phyloP scores from a whole-genome alignment of 2,888 invertebrate species.

The Idaea straminata region DNA sequence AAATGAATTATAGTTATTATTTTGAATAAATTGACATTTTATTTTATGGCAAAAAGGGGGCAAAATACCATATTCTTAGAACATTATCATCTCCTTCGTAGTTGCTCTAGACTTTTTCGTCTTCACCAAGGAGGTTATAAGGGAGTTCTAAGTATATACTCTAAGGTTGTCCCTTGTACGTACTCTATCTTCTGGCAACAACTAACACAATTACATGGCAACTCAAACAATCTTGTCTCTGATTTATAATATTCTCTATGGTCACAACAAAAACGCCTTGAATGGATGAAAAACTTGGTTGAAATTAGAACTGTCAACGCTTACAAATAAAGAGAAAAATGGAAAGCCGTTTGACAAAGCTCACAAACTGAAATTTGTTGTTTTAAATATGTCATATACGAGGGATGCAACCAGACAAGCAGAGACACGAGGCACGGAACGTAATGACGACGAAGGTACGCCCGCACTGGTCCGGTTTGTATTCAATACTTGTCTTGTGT shows the following conservation, averaged over 20 bases:
- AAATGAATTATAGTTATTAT: slow-evolving; percentile 70
- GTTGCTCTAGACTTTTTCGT: slow-evolving; percentile 4
- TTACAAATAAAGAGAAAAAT: slow-evolving; percentile 59
- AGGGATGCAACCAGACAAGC: slow-evolving; percentile 69
- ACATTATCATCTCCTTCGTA: slow-evolving; percentile 2
- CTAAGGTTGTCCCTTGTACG: no score
- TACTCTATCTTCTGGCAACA: slow-evolving; percentile 4
- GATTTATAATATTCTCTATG: background rate
- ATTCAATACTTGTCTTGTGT: background rate
- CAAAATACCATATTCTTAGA: slow-evolving; percentile 6
- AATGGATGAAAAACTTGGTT: slow-evolving; percentile 35
- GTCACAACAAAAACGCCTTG: background rate
- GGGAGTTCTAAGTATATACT: no score
- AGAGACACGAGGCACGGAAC: slow-evolving; percentile 50
- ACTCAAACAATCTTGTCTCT: slow-evolving; percentile 2
- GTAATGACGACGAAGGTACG: slow-evolving; percentile 58
- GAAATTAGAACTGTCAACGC: slow-evolving; percentile 64
- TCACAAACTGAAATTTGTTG: slow-evolving; percentile 75
- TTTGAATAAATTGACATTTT: slow-evolving; percentile 48
- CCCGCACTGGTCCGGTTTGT: background rate
- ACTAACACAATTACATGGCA: slow-evolving; percentile 8
- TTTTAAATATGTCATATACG: slow-evolving; percentile 74
- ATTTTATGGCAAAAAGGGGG: slow-evolving; percentile 24
- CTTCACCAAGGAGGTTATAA: slow-evolving; percentile 6
- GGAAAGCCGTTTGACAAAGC: slow-evolving; percentile 71